Percentiles rank a stretch among this genome's conserved stretches.
These are phyloP conservation scores for Tinamus guttatus DNA, from an alignment of 2,113 vertebrate species.

Conservation along the genomic window DNA sequence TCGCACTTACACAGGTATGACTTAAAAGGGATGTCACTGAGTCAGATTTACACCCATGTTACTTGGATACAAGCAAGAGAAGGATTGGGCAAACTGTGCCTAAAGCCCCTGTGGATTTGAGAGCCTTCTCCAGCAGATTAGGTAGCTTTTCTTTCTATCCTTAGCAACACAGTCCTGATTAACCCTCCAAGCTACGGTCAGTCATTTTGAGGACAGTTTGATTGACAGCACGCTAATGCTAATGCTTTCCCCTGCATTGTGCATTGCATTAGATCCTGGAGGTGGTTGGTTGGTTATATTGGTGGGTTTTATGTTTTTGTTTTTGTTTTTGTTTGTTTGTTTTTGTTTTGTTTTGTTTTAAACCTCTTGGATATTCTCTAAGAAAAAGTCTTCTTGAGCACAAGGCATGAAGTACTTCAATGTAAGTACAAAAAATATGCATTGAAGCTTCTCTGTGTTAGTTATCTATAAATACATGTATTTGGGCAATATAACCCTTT, in stretches of 20 bases:
- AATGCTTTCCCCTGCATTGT: not conserved
- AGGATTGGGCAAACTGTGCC: conserved; percentile 27
- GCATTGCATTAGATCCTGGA: not conserved
- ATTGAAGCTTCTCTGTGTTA: not conserved
- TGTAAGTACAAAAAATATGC: conserved; percentile 42
- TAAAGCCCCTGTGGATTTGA: conserved; percentile 80
- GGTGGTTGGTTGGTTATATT: not conserved
- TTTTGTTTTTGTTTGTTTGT: not conserved
- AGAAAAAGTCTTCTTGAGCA: not conserved
- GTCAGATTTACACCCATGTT: not conserved
- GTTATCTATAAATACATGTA: not conserved
- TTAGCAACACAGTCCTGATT: conserved; percentile 84
- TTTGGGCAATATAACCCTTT: not conserved
- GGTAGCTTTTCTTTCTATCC: conserved; percentile 89
- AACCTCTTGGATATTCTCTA: not conserved
- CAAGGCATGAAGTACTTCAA: conserved; percentile 35
- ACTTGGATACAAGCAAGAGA: not conserved
- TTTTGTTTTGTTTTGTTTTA: not conserved
- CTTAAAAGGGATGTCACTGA: not conserved
- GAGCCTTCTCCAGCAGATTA: conserved; percentile 85
- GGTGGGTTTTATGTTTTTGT: not conserved
- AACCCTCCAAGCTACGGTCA: conserved; percentile 72
- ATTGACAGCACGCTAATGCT: conserved; percentile 41
- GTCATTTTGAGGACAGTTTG: conserved; percentile 67
- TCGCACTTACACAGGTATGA: not conserved